Base-by-base conservation (phyloP, 2,797 vertebrate species). In the Nasua narica region DNA sequence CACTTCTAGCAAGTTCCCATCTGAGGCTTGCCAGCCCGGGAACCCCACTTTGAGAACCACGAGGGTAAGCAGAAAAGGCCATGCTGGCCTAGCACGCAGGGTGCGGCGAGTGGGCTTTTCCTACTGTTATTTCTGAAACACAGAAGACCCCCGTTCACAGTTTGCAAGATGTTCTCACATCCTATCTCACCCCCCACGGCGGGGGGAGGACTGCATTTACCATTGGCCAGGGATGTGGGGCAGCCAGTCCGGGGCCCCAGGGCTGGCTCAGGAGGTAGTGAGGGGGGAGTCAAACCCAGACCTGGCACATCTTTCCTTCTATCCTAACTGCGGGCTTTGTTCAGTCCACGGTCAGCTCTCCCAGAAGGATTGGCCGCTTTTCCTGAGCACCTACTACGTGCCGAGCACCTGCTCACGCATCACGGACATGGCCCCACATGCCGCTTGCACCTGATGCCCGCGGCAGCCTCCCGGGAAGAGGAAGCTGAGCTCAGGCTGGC, bases 391-490 rank as follows among this genome's bases (percentile, higher is more conserved):
- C 19, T 76, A 2, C 52, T 25, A 0, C 0, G 16, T 0, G 13
- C 82, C 27, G 2, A 54, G 25, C 15, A 3, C 29, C 2, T 0
- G 14, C 3, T 35, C 2, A 2, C 40, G 48, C 70, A 8, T 8
- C 84, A 16, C 56, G 10, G 6, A 0, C 15, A 0, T 29, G 0
- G 69, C n/a, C 62, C 48, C 54, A 1, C 0, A 0, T 6, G 50
- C 27, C 35, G 13, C 32, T 13, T 7, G 6, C 0, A 0, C 37
- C 69, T 3, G 18, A 1, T 0, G 0, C 70, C 14, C 2, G 1
- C 5, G 7, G 70, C 25, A 1, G 40, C 40, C 14, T 3, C 40
- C 27, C 3, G 3, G 40, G 15, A 23, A 25, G 54, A 43, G 48
- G 60, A 54, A n/a, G 5, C 65, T 0, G 7, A 90, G 48, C 21